phyloP scores from a whole-genome alignment of 2,113 vertebrate genomes.

The Litocranius walleri region DNA sequence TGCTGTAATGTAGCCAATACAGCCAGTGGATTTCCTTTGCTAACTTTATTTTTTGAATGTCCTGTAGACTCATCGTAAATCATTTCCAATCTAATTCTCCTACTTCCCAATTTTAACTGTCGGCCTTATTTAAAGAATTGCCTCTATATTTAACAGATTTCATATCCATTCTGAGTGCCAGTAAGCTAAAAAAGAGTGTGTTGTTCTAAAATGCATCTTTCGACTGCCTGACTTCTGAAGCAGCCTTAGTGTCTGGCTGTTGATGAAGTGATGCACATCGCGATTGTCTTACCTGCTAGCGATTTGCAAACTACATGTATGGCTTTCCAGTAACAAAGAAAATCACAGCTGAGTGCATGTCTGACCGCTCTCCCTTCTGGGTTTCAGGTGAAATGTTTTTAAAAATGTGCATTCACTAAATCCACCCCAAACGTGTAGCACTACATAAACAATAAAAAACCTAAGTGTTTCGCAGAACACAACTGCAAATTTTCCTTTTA shows the following conservation, averaged over 20 bases:
- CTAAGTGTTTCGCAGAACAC: not conserved
- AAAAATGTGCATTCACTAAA: not conserved
- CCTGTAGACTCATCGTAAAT: constrained; percentile 67
- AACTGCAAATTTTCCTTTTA: not conserved
- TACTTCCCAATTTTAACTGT: constrained; percentile 72
- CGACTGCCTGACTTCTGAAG: constrained; percentile 32
- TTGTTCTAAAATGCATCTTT: constrained; percentile 54
- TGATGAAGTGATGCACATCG: not conserved
- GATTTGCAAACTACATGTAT: not conserved
- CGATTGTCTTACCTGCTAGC: constrained; percentile 35
- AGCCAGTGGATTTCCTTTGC: constrained; percentile 66
- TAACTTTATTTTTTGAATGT: constrained; percentile 71
- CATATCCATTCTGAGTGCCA: constrained; percentile 58
- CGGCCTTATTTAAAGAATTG: constrained; percentile 70
- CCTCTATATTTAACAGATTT: constrained; percentile 71
- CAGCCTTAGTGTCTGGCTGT: constrained; percentile 11
- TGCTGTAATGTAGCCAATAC: constrained; percentile 51
- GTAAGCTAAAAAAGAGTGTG: constrained; percentile 59
- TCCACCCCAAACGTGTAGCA: not conserved
- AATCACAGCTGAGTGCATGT: not conserved
- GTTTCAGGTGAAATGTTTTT: not conserved
- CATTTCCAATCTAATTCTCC: constrained; percentile 70
- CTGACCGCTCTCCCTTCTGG: not conserved
- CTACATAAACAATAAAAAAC: not conserved
- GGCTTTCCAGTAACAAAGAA: constrained; percentile 27